Evolutionary conservation across 2,113 vertebrate species (phyloP), one percentile per base, ranked within the genome.

Genomic region (Balaeniceps rex): DNA sequence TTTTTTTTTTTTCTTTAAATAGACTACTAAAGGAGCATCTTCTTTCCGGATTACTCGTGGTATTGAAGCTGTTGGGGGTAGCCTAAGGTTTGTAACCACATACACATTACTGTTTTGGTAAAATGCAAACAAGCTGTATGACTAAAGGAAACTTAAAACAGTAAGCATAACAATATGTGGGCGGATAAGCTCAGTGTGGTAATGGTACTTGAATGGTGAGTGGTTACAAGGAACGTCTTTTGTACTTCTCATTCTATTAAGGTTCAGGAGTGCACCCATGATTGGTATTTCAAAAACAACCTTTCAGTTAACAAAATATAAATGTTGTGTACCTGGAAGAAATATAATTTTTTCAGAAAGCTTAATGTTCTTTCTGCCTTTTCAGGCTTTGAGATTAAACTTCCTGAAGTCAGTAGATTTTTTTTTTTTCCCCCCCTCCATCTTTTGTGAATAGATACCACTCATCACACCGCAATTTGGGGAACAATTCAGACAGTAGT

Each of bases 1-100:
- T 72, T 51, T 8, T 25, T 36, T 33, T n/a, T 57, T 82, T 94
- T 29, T 44, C 66, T 58, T 91, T 96, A 96, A 94, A 74, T 91
- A 99, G 99, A 99, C 99, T 36, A 99, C 99, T 72, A 99, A 99
- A 98, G 99, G 99, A 97, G 99, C 99, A 9, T 99, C 99, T 19
- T 98, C 99, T 63, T 99, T 99, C 95, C 99, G 97, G 98, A 99
- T 99, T 96, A 99, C 99, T 74, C 99, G 98, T 61, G 99, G 99
- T 81, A 97, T 99, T 49, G 99, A 99, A 98, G 99, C 99, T 70
- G 98, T 99, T 82, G 99, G 99, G 84, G 99, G 99, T 70, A 99
- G 96, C 94, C 94, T 99, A 83, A 98, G 99, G 99, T 99, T 84
- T 97, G 98, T 98, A 87, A 91, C 64, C 40, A 49, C 71, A n/a